Conservation (phyloP, 2,888 invertebrate species). For the Argyresthia albistria region DNA sequence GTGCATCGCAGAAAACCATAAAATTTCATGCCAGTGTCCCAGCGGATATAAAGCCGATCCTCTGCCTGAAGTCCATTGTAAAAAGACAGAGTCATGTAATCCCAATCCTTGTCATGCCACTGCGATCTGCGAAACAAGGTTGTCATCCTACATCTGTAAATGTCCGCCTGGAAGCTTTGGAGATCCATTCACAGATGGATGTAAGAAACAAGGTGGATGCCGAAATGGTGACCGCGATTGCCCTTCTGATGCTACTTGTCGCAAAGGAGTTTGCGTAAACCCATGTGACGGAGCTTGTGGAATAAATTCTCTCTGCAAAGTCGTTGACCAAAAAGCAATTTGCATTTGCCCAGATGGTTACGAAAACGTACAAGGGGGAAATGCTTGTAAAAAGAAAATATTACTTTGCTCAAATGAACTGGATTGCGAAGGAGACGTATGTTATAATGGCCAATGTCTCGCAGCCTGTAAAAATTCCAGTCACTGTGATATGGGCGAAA, state of each 20-base stretch:
- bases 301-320: slow-evolving; percentile 84
- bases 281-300: slow-evolving; percentile 89
- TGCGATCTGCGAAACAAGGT: slow-evolving; percentile 81
- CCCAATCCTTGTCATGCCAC: slow-evolving; percentile 86
- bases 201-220: slow-evolving; percentile 84
- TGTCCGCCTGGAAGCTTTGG: slow-evolving; percentile 85
- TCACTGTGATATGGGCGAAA: slow-evolving; percentile 86
- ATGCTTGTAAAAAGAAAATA: slow-evolving; percentile 80
- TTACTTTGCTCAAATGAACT: slow-evolving; percentile 77
- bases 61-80: slow-evolving; percentile 86
- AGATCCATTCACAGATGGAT: slow-evolving; percentile 83
- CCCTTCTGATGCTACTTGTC: slow-evolving; percentile 81
- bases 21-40: slow-evolving; percentile 87
- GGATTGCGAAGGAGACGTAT: slow-evolving; percentile 86
- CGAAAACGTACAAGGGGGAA: slow-evolving; percentile 70
- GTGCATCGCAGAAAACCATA: slow-evolving; percentile 89
- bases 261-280: slow-evolving; percentile 80
- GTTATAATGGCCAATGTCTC: slow-evolving; percentile 87
- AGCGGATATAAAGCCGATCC: slow-evolving; percentile 87
- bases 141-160: slow-evolving; percentile 81
- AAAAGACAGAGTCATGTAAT: slow-evolving; percentile 78
- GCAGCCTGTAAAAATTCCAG: slow-evolving; percentile 82
- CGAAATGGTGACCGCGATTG: slow-evolving; percentile 81
- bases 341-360: slow-evolving; percentile 86
- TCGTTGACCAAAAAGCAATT: slow-evolving; percentile 82